These are phyloP conservation scores for Andrena bucephala DNA, from an alignment of 2,888 invertebrate genomes.

Conservation along the genomic window DNA sequence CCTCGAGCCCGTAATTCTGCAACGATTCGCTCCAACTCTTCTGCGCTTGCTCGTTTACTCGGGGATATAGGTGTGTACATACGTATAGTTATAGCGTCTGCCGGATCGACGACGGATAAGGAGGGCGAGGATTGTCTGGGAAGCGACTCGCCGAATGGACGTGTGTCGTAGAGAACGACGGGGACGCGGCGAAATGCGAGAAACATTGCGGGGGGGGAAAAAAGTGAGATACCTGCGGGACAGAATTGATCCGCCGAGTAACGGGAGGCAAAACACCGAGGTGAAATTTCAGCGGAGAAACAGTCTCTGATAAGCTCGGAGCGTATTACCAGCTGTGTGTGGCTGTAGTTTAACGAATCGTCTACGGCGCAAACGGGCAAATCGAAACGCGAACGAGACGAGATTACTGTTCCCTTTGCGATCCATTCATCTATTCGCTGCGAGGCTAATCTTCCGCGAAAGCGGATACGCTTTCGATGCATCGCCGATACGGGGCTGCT, in stretches of 20 bases:
- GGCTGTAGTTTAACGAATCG: conserved; percentile 2
- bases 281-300: neutral
- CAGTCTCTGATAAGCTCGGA: neutral
- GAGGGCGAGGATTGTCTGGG: neutral
- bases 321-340: neutral
- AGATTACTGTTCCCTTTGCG: conserved; percentile 64
- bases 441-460: conserved; percentile 72
- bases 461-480: conserved; percentile 53
- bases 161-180: neutral
- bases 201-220: neutral
- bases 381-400: neutral
- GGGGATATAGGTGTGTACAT: neutral
- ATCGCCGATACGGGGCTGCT: conserved; percentile 35
- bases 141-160: neutral
- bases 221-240: neutral
- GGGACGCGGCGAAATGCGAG: neutral
- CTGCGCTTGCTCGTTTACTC: neutral
- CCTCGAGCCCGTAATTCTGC: neutral
- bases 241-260: neutral
- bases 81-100: neutral
- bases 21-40: conserved; percentile 13
- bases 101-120: conserved; percentile 5
- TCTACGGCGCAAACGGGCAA: neutral
- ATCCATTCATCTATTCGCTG: conserved; percentile 71
- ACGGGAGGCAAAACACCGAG: neutral